Conservation (phyloP, 2,797 vertebrate genomes). For the Buphagus erythrorhynchus region DNA sequence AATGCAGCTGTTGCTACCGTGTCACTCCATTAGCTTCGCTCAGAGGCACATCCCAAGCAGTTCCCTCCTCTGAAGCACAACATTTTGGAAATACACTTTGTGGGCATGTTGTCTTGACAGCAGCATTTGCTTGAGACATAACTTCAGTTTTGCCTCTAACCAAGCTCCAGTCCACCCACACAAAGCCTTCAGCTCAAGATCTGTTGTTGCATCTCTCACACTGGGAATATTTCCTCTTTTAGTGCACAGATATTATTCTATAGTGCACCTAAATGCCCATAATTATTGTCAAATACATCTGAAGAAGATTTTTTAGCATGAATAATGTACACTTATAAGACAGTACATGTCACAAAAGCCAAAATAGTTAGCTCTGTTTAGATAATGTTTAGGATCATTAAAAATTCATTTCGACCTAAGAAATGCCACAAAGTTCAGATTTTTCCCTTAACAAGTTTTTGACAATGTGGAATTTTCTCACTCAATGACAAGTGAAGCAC, state of each 20-base stretch:
- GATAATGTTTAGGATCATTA: conserved; percentile 18
- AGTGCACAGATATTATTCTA: neutral
- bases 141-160: neutral
- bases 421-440: conserved; percentile 8
- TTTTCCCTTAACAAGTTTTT: neutral
- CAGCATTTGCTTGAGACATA: neutral
- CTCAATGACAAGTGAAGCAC: neutral
- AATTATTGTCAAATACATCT: neutral
- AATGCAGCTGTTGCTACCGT: neutral
- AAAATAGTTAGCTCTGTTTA: neutral
- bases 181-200: neutral
- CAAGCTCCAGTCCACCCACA: neutral
- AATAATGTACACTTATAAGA: neutral
- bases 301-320: neutral
- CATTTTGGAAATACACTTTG: neutral
- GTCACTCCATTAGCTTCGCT: neutral
- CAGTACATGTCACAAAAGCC: neutral
- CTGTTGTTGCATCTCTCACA: neutral
- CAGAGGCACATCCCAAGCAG: neutral
- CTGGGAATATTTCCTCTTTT: neutral
- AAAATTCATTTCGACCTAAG: conserved; percentile 25
- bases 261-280: neutral
- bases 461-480: conserved; percentile 24
- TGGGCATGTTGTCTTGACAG: neutral
- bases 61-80: neutral